Evolutionary conservation across 1,140 invertebrate species (phyloP), one percentile per base, ranked within the genome.

Genomic region (Zaprionus inermis): DNA sequence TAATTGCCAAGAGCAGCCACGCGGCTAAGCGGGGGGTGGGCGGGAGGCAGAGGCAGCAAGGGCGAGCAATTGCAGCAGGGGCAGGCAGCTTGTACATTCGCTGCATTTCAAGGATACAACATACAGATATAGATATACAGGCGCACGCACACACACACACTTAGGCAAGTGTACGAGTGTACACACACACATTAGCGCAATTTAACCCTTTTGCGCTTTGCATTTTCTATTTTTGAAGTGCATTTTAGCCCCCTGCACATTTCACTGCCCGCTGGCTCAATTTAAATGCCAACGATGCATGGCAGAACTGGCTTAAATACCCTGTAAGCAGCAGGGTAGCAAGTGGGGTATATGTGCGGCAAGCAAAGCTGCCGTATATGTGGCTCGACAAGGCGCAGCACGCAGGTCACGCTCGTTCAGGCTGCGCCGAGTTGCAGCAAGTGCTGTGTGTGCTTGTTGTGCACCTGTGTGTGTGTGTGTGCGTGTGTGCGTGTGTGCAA

Each of bases 221-320:
- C 69, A 73, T 81, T 81, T 44, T 86, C 82, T 85, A 85, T 85
- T 85, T 85, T 81, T 76, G 68, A 85, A 85, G 78, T 85, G 81
- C 81, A 84, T 85, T 78, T 66, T 20, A 52, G 52, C 46, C 51
- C 54, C 68, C 24, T 28, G 78, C 57, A 30, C 70, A 71, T 79
- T 79, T 88, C 51, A 77, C 83, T 88, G 83, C 79, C 76, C 76
- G 71, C 71, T 85, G 82, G 71, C 82, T 86, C 65, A 86, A 86
- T 86, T 86, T 86, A 86, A 86, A 86, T 86, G 81, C 72, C 84
- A 89, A 58, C 83, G 79, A 88, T 83, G 83, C 83, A 88, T 88
- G 73, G 84, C 83, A 79, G 4, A 58, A 69, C 24, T 55, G 65
- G 30, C 57, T 46, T 41, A 56, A 63, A 74, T 74, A 74, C 66